Evolutionary conservation across 2,113 vertebrate genomes (phyloP).

Genomic region (Oxygymnocypris stewartii): DNA sequence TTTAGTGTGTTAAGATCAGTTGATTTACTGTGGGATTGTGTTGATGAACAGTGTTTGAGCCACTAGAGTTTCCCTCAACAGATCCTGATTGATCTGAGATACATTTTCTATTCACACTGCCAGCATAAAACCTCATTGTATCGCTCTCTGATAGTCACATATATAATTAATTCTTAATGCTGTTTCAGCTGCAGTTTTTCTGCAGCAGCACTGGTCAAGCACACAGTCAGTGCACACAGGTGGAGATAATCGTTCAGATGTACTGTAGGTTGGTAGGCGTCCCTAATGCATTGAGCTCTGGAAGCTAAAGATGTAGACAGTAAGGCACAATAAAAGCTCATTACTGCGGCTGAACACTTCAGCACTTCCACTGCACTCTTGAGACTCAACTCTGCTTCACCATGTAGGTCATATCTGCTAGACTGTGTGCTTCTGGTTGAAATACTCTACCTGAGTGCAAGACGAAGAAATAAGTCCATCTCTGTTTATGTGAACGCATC

Average conservation of each 20-base stretch:
- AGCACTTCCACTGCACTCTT: conserved; percentile 5
- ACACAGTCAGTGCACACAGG: conserved; percentile 3
- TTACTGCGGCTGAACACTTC: conserved; percentile 24
- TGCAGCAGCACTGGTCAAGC: neutral
- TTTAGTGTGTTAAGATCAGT: neutral
- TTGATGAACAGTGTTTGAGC: conserved; percentile 4
- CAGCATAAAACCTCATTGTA: neutral
- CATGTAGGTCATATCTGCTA: conserved; percentile 7
- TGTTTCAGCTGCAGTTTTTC: neutral
- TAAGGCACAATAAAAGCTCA: conserved; percentile 25
- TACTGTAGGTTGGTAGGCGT: conserved; percentile 1
- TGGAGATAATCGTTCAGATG: neutral
- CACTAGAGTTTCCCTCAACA: neutral
- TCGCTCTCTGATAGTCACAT: neutral
- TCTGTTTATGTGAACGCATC: neutral
- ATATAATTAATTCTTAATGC: conserved; percentile 1
- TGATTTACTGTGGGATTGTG: neutral
- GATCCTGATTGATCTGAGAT: neutral
- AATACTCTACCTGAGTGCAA: neutral
- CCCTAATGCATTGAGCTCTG: neutral
- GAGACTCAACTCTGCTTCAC: neutral
- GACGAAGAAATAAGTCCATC: neutral
- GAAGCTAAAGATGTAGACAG: conserved; percentile 6
- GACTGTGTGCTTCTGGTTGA: neutral
- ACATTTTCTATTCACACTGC: neutral